Evolutionary conservation across 1,140 invertebrate genomes (phyloP).

Genomic region (Lepidurus packardi): DNA sequence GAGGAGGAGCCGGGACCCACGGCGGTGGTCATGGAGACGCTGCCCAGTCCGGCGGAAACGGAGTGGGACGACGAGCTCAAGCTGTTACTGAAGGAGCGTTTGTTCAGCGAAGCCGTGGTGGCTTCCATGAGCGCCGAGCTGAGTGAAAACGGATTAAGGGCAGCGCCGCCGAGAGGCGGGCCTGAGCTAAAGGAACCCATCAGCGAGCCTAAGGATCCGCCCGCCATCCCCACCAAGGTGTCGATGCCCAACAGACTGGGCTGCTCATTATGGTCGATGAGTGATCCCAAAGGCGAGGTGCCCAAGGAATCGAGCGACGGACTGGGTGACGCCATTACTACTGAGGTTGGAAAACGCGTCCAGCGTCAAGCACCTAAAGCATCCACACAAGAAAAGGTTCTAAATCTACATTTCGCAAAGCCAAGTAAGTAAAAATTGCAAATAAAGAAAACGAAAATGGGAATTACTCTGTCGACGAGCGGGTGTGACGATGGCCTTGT

Average conservation of each 20-base stretch:
- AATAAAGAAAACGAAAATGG: background rate
- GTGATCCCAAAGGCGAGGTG: constrained; percentile 32
- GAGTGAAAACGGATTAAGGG: background rate
- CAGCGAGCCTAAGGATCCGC: background rate
- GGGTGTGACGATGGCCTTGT: background rate
- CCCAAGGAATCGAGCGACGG: constrained; percentile 33
- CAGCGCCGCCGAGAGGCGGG: background rate
- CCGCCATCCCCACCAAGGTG: constrained; percentile 26
- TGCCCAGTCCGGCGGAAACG: background rate
- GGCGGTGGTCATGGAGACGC: background rate
- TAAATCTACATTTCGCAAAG: background rate
- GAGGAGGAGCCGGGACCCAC: constrained; percentile 29
- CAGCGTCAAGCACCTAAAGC: background rate
- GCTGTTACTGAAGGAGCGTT: constrained; percentile 1
- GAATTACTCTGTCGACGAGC: background rate
- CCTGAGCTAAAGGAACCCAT: background rate
- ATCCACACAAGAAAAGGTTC: background rate
- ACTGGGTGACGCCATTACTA: constrained; percentile 30
- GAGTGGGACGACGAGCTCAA: constrained; percentile 7
- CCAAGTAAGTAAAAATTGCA: too few species aligned
- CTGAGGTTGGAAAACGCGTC: background rate
- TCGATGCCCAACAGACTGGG: constrained; percentile 32
- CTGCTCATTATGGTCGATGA: constrained; percentile 31
- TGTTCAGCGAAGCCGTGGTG: constrained; percentile 8
- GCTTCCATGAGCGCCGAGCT: constrained; percentile 5